phyloP scores from a whole-genome alignment of 1,140 invertebrate genomes.

The Conopomorpha cramerella region DNA sequence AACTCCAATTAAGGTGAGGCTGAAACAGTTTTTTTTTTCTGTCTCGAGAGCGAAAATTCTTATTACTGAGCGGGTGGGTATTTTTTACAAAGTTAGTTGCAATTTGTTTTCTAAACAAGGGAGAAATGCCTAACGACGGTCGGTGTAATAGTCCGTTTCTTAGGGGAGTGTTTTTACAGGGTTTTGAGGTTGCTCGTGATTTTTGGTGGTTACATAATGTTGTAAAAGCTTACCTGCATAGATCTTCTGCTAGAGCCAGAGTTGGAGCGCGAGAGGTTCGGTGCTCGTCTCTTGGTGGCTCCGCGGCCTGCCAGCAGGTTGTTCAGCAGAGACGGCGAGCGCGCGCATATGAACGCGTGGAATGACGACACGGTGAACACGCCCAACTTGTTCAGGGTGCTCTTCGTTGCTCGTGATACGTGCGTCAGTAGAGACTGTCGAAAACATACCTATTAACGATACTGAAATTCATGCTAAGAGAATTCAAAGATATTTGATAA shows the following conservation, averaged over 20 bases:
- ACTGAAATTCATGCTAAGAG: too few species aligned
- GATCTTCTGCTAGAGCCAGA: constrained; percentile 81
- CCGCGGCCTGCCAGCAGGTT: constrained; percentile 89
- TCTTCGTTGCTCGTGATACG: constrained; percentile 93
- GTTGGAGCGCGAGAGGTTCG: constrained; percentile 87
- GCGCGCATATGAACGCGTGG: constrained; percentile 95
- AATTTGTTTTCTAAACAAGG: constrained; percentile 14
- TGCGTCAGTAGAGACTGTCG: constrained; percentile 89
- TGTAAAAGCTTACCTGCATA: constrained; percentile 65
- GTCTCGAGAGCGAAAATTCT: too few species aligned
- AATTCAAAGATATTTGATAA: too few species aligned
- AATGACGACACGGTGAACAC: constrained; percentile 98
- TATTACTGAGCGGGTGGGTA: constrained; percentile 4
- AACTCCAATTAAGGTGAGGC: background rate
- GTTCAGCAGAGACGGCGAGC: constrained; percentile 89
- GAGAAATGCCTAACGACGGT: constrained; percentile 18
- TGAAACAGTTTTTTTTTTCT: too few species aligned
- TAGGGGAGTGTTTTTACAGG: constrained; percentile 3
- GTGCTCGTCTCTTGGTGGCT: constrained; percentile 83
- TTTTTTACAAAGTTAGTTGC: constrained; percentile 6
- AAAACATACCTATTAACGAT: background rate
- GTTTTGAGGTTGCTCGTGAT: background rate
- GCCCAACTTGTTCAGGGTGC: constrained; percentile 90
- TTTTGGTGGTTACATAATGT: background rate
- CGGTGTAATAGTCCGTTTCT: constrained; percentile 27